A percentile compares a stretch with the other conserved stretches of the same genome.
These are phyloP conservation scores for Luscinia luscinia DNA, from an alignment of 2,797 vertebrate species.

Conservation along the genomic window DNA sequence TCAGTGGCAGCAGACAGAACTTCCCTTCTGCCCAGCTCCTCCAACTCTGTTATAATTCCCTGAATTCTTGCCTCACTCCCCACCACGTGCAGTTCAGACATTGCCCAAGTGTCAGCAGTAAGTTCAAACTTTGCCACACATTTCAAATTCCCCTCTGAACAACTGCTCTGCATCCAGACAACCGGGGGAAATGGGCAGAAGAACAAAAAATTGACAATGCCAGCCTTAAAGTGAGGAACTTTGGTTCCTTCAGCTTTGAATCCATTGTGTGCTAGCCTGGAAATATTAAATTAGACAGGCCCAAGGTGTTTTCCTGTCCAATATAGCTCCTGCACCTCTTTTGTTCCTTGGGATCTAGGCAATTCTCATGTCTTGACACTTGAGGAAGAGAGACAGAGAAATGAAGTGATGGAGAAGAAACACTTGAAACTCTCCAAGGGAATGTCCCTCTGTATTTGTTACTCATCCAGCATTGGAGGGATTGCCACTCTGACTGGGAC, in stretches of 20 bases:
- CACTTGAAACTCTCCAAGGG: conserved; percentile 84
- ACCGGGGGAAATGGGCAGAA: background rate
- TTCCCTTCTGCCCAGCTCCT: background rate
- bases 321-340: background rate
- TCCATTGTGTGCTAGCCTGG: background rate
- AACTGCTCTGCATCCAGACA: background rate
- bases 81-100: background rate
- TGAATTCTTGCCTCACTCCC: background rate
- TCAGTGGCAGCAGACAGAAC: background rate
- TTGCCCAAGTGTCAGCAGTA: background rate
- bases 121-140: background rate
- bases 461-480: conserved; percentile 92
- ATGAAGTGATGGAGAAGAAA: conserved; percentile 57
- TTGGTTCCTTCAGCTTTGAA: background rate
- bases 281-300: background rate
- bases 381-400: background rate
- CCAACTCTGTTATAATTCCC: background rate
- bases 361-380: background rate
- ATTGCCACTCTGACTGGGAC: conserved; percentile 93
- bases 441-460: conserved; percentile 89
- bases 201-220: background rate
- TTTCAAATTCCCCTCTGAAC: background rate
- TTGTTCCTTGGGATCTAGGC: conserved; percentile 44
- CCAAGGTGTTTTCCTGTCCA: background rate
- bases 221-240: background rate